Evolutionary conservation across 2,797 vertebrate genomes (phyloP), one percentile per base, ranked within the genome.

Genomic region (Columba guinea): DNA sequence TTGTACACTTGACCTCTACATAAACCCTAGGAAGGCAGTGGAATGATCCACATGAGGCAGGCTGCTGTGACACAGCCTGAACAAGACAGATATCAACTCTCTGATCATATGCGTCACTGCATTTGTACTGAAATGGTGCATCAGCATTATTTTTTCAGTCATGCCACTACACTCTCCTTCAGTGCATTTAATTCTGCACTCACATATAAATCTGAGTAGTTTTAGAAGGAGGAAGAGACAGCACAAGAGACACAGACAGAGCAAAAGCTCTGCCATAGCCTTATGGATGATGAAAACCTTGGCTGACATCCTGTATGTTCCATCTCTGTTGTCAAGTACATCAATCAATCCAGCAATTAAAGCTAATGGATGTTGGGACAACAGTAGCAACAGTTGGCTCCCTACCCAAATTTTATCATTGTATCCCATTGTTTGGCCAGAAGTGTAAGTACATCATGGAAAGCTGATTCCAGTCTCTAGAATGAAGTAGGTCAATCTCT

Each of bases 71-170:
- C 46, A 39, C 37, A 70, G 56, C 37, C 70, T 71, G 71, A 79
- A 76, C 21, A 55, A 44, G 58, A 41, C 77, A 73, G 34, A 26
- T 80, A 34, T 51, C 22, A 34, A 4, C 16, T 71, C 46, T 32
- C 22, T 34, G 53, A 37, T 51, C 11, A 30, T 9, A 26, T 1
- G 11, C 0, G 0, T 63, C 0, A 0, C 8, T 0, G 0, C n/a
- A 16, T 56, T 71, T 60, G n/a, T 26, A 24, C 35, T 32, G 37
- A 58, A 73, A 23, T 13, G 22, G 3, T 62, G 41, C 46, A 30
- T 35, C 59, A 21, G 28, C 48, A 5, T 26, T 55, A 55, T 35
- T 64, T 65, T 49, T 65, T 56, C 81, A 53, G 17, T 18, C 70
- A 11, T 4, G 19, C 19, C 69, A 13, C n/a, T 64, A 17, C 77